A percentile compares a stretch with the other conserved stretches of the same genome.
Evolutionary conservation across 2,113 vertebrate species (phyloP).

Genomic region (Equus quagga): DNA sequence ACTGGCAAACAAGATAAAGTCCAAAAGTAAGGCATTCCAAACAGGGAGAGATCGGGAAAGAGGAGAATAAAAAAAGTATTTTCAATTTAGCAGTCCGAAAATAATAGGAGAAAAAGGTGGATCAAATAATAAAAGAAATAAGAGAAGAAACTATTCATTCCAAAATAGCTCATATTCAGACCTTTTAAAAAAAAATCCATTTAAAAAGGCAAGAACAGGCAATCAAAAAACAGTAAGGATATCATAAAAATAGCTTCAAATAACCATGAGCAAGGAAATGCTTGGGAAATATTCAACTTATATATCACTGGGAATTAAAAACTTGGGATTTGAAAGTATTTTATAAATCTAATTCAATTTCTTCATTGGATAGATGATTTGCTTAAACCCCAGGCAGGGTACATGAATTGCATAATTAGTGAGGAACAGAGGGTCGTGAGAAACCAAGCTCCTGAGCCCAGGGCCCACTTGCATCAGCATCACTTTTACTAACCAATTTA

Average conservation of each 20-base stretch:
- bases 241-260: not conserved
- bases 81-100: slow-evolving; percentile 44
- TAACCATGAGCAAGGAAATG: not conserved
- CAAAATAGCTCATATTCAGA: not conserved
- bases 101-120: not conserved
- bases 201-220: not conserved
- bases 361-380: not conserved
- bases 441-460: not conserved
- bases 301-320: not conserved
- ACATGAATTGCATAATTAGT: not conserved
- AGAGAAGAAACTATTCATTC: not conserved
- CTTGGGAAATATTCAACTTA: not conserved
- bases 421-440: not conserved
- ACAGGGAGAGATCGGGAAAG: not conserved
- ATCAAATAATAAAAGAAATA: not conserved
- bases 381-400: not conserved
- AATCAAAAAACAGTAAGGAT: not conserved
- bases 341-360: not conserved
- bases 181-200: not conserved
- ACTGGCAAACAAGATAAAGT: not conserved
- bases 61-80: not conserved
- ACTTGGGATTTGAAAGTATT: not conserved
- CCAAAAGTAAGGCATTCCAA: not conserved
- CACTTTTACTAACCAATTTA: not conserved
- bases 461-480: not conserved